Evolutionary conservation across 2,888 invertebrate genomes (phyloP), one percentile per base, ranked within the genome.

Genomic region (Catocala sponsa): DNA sequence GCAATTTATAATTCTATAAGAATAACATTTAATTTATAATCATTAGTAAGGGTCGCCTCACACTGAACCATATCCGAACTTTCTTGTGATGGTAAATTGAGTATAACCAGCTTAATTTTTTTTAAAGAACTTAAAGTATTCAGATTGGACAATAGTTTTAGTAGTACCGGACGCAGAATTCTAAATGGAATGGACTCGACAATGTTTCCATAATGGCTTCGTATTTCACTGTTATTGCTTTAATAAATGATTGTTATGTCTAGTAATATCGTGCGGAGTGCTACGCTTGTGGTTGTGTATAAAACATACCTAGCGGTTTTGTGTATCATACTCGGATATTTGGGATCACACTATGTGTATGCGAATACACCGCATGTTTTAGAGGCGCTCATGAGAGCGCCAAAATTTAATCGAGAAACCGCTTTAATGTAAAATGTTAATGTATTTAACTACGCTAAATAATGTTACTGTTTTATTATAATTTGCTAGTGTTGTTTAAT

Each of bases 81-180:
- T 49, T 12, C 10, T 5, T 9, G 9, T 12, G 35, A 38, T 44
- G 15, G 13, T 52, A 58, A 52, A 46, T 47, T 47, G 32, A 57
- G 44, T 35, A 35, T 41, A 41, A 32, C 51, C 7, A 7, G 7
- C 41, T 44, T 47, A 41, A 58, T 32, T 47, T 41, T 41, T 52
- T 41, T 52, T 25, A 25, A 25, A 25, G 25, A 25, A 25, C 25
- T 25, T 25, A 25, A 74, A 70, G 61, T 58, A 74, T 70, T 67
- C 70, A 61, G 56, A 70, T 70, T 63, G 52, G 55, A 61, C 62
- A 51, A 66, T 44, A 63, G 10, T 61, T 43, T 47, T 7, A 63
- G 55, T 48, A 15, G 51, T 59, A 42, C 56, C 25, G 48, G 51
- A 54, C 57, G 46, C 49, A 9, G 6, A 6, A 41, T 2, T 53